Evolutionary conservation across 1,140 invertebrate genomes (phyloP), one percentile per base, ranked within the genome.

Genomic region (Caenorhabditis elegans): DNA sequence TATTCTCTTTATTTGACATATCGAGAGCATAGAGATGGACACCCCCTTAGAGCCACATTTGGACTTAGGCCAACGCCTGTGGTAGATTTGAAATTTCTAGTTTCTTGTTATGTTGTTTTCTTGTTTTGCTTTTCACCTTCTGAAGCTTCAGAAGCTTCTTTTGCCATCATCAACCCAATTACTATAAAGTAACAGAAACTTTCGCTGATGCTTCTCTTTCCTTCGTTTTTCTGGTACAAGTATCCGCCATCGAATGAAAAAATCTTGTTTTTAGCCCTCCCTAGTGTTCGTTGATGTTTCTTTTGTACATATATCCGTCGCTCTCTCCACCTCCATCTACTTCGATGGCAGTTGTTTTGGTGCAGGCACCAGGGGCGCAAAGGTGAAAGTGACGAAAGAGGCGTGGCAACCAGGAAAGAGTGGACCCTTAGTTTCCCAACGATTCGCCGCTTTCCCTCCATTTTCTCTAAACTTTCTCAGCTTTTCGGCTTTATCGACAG

Each of bases 161-260:
- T 13, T 70, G 36, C 60, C 39, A 19, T 39, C 60, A 70, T 70
- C 60, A 70, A 70, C 60, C 60, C 60, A 70, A 70, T 70, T 70
- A 70, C 60, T 70, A 70, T 70, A 70, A 70, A 70, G 60, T 70
- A 70, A 70, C 60, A 70, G 60, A 70, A 70, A 70, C 60, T 70
- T 70, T 70, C 60, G 13, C 60, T 43, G 39, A 5, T 43, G 39
- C 60, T 70, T 10, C 34, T 34, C 53, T 28, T 70, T 39, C 60
- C 19, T 36, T 22, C 19, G 34, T 39, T 39, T 39, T 70, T 39
- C 60, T 70, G 60, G 60, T 70, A 70, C 34, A 60, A 60, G 28
- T 28, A 60, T 60, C 53, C 19, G 10, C 34, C 31, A 39, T 39
- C 53, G 28, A 60, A 34, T 31, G 34, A 70, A 70, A 70, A 70